Base-by-base conservation (phyloP, 2,888 invertebrate genomes). In the Microchrysa polita region DNA sequence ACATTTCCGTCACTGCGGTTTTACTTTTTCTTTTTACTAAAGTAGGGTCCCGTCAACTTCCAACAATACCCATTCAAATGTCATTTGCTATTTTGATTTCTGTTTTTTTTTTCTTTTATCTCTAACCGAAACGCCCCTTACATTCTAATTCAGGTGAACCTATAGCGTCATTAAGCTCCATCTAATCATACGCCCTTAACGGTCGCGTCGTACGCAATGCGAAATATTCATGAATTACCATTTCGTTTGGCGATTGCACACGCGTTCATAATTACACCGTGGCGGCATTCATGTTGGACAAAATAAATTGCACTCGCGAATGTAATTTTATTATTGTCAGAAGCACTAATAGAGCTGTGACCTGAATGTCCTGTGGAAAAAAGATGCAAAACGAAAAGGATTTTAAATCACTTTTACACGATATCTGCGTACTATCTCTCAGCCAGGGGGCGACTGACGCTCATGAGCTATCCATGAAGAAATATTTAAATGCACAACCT, bases 261-360 rank as follows among this genome's bases (percentile, higher is more conserved):
- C 22, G 1, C 20, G 1, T n/a, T 44, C 12, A 22, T 65, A 65
- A 65, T 65, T 48, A 48, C 23, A 44, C 10, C 34, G 20, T 27
- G n/a, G n/a, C 27, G 27, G 27, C 27, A 1, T 22, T 65, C 34
- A 16, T 48, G 42, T 55, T 34, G 18, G 57, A 55, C 57, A 55
- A 69, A 69, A 27, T 16, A 55, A 67, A 67, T 67, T 67, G 22
- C 57, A 55, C 40, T 20, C 22, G 9, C 7, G n/a, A 27, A 40
- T 42, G 42, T 55, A 42, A 69, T 69, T 55, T 55, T 20, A 69
- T 69, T 55, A 55, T 57, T 20, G 18, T 20, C 48, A 48, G 14
- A n/a, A n/a, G 22, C 34, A 20, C n/a, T 69, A 69, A 69, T 69
- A 57, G 55, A 69, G 69, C 40, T 57, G 69, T 69, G 69, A 57